phyloP scores from a whole-genome alignment of 2,888 invertebrate species.

The Anodontia alba region DNA sequence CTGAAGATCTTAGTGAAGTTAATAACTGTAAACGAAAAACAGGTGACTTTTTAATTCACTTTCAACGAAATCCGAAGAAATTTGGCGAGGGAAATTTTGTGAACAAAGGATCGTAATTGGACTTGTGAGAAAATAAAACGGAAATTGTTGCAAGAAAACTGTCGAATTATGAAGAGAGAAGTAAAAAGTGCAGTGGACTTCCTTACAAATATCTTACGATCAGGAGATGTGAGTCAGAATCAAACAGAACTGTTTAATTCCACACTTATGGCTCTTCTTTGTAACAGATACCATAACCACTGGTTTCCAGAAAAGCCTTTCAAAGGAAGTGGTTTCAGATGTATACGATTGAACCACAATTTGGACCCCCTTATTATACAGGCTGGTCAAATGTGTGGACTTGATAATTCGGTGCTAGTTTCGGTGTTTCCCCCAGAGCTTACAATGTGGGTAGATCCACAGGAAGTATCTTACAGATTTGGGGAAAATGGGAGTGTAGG shows the following conservation, averaged over 20 bases:
- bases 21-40: neutral
- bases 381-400: slow-evolving; percentile 89
- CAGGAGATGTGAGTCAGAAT: slow-evolving; percentile 63
- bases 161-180: slow-evolving; percentile 80
- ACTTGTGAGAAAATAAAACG: slow-evolving; percentile 17
- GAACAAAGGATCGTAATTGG: slow-evolving; percentile 18
- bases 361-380: slow-evolving; percentile 89
- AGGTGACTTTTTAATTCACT: neutral
- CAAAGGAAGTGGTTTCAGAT: slow-evolving; percentile 90
- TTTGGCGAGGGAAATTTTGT: neutral
- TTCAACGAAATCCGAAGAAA: neutral
- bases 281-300: slow-evolving; percentile 88
- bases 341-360: slow-evolving; percentile 90
- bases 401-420: slow-evolving; percentile 86
- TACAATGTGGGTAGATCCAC: slow-evolving; percentile 92
- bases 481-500: slow-evolving; percentile 89
- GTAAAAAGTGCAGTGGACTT: slow-evolving; percentile 79
- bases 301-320: slow-evolving; percentile 91
- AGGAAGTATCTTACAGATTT: slow-evolving; percentile 89
- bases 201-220: slow-evolving; percentile 71
- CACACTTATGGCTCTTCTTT: slow-evolving; percentile 69
- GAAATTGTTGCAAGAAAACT: slow-evolving; percentile 29
- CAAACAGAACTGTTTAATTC: slow-evolving; percentile 67
- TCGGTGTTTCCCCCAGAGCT: slow-evolving; percentile 89
- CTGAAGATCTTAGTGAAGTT: neutral